Conservation (phyloP, 2,113 vertebrate genomes). For the Cebus imitator region DNA sequence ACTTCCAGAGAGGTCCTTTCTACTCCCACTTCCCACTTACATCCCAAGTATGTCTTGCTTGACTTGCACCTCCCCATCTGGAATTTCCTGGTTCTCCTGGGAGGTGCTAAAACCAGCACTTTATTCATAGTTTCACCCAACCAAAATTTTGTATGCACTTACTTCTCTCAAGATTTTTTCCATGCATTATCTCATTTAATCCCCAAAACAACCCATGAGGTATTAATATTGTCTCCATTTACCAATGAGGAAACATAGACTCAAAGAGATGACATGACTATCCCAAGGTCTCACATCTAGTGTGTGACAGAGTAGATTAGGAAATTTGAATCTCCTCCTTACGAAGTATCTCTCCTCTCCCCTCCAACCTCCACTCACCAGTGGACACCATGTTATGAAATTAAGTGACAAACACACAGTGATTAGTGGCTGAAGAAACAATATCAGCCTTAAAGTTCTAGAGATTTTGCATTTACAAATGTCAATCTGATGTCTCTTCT, state of each 20-base stretch:
- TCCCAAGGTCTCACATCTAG: background rate
- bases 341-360: background rate
- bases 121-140: background rate
- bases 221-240: background rate
- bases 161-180: background rate
- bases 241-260: background rate
- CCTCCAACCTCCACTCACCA: background rate
- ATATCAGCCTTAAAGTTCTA: background rate
- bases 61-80: background rate
- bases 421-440: background rate
- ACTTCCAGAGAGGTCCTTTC: background rate
- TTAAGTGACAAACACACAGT: background rate
- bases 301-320: background rate
- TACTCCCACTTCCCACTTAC: background rate
- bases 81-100: background rate
- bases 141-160: background rate
- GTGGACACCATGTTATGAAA: background rate
- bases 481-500: background rate
- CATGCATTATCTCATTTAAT: background rate
- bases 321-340: slow-evolving; percentile 5
- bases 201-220: background rate
- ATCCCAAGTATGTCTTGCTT: background rate
- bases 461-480: slow-evolving; percentile 12
- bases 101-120: background rate
- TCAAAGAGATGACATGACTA: background rate